phyloP scores from a whole-genome alignment of 2,888 invertebrate species.

The Sphaerophoria rueppellii region DNA sequence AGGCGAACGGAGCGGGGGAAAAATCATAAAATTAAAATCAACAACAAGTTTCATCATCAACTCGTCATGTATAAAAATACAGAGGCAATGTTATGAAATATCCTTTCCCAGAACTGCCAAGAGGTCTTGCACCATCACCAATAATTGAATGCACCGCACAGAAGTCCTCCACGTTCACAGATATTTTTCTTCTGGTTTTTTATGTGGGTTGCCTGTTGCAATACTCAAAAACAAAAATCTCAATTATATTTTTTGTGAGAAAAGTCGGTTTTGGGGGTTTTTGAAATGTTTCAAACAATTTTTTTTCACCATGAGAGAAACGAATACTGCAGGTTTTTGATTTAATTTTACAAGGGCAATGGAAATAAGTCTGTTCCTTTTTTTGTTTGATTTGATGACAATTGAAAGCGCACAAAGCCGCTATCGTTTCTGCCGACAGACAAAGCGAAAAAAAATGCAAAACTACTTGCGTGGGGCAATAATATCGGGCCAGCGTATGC shows the following conservation, averaged over 20 bases:
- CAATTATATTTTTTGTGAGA: conserved; percentile 1
- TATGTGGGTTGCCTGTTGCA: conserved; percentile 3
- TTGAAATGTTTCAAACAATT: neutral
- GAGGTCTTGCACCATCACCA: neutral
- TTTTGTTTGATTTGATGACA: too few species aligned
- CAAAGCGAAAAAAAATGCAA: conserved; percentile 60
- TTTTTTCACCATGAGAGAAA: neutral
- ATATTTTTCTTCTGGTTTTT: conserved; percentile 18
- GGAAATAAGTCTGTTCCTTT: neutral
- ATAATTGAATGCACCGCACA: conserved; percentile 40
- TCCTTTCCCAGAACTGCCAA: conserved; percentile 28
- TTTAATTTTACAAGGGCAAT: conserved; percentile 1
- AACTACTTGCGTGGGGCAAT: conserved; percentile 22
- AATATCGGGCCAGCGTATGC: conserved; percentile 10
- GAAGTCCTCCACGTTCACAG: conserved; percentile 47
- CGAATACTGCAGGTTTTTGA: neutral
- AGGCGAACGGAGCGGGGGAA: neutral
- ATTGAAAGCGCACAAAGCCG: conserved; percentile 13
- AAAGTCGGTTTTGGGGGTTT: conserved; percentile 26
- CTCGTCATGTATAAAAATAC: neutral
- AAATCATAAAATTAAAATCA: conserved; percentile 16
- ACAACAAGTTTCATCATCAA: conserved; percentile 30
- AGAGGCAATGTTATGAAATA: conserved; percentile 20
- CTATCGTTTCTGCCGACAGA: neutral
- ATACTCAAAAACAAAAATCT: conserved; percentile 1